These are phyloP conservation scores for Lepisosteus osseus DNA, from an alignment of 2,113 vertebrate species.

Conservation along the genomic window DNA sequence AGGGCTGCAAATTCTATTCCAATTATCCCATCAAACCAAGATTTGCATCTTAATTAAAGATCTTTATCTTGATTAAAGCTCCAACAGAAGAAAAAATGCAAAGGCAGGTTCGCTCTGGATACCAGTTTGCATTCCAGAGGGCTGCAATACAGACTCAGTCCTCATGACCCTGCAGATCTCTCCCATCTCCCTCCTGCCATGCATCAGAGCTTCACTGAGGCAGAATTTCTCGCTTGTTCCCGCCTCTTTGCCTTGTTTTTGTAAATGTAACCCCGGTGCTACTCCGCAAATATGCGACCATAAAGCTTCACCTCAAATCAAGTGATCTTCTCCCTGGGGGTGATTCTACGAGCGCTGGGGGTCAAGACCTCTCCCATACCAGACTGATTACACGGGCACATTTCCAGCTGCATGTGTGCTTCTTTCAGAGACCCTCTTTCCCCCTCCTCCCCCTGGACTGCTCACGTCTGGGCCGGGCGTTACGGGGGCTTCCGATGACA, in stretches of 20 bases:
- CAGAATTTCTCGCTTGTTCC: not conserved
- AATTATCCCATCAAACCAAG: slow-evolving; percentile 50
- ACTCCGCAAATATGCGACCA: slow-evolving; percentile 4
- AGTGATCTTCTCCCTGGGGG: not conserved
- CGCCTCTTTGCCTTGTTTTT: not conserved
- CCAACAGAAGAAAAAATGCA: slow-evolving; percentile 14
- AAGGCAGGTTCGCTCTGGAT: not conserved
- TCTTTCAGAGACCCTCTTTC: slow-evolving; percentile 16
- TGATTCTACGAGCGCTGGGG: slow-evolving; percentile 12
- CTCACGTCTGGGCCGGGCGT: slow-evolving; percentile 7
- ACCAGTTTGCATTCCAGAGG: slow-evolving; percentile 8
- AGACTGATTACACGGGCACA: slow-evolving; percentile 21
- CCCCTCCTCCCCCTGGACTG: slow-evolving; percentile 17
- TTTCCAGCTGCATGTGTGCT: slow-evolving; percentile 24
- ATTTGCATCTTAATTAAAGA: slow-evolving; percentile 56
- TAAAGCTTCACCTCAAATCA: not conserved
- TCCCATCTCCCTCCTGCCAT: slow-evolving; percentile 18
- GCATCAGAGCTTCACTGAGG: no score
- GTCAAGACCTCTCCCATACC: slow-evolving; percentile 23
- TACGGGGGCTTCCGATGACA: slow-evolving; percentile 11
- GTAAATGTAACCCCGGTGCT: slow-evolving; percentile 13
- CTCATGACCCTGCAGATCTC: not conserved
- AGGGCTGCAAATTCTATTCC: slow-evolving; percentile 29
- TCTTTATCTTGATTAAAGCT: slow-evolving; percentile 45
- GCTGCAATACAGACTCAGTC: slow-evolving; percentile 16